Evolutionary conservation across 2,113 vertebrate species (phyloP).

Genomic region (Nicator chloris): DNA sequence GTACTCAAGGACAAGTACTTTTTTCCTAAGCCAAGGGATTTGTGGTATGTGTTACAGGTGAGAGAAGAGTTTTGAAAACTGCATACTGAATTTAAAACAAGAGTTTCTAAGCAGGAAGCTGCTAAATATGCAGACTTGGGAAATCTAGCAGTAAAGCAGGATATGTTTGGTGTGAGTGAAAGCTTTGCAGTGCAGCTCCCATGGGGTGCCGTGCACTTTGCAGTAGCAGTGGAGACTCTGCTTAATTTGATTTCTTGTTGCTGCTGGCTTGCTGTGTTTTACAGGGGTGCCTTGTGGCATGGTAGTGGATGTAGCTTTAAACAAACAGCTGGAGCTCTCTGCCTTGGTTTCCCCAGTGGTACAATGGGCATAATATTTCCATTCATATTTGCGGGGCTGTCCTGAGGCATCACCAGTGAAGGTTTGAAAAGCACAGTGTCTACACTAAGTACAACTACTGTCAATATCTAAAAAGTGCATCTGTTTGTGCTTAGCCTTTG

Average conservation of each 20-base stretch:
- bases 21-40: neutral
- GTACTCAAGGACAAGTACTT: neutral
- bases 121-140: neutral
- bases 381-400: neutral
- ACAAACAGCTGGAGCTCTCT: neutral
- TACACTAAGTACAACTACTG: neutral
- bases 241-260: neutral
- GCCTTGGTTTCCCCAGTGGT: neutral
- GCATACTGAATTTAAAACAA: neutral
- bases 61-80: neutral
- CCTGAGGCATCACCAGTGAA: neutral
- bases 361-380: neutral
- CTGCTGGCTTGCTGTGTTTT: neutral
- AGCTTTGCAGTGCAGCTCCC: neutral
- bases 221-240: neutral
- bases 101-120: neutral
- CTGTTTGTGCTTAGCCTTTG: neutral
- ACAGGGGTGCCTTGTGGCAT: neutral
- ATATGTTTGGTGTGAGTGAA: neutral
- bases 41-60: neutral
- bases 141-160: neutral
- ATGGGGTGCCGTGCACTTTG: neutral
- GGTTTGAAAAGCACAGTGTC: neutral
- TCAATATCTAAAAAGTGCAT: neutral
- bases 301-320: neutral